Base-by-base conservation (phyloP, 2,888 invertebrate species). In the Lithophane semibrunnea region DNA sequence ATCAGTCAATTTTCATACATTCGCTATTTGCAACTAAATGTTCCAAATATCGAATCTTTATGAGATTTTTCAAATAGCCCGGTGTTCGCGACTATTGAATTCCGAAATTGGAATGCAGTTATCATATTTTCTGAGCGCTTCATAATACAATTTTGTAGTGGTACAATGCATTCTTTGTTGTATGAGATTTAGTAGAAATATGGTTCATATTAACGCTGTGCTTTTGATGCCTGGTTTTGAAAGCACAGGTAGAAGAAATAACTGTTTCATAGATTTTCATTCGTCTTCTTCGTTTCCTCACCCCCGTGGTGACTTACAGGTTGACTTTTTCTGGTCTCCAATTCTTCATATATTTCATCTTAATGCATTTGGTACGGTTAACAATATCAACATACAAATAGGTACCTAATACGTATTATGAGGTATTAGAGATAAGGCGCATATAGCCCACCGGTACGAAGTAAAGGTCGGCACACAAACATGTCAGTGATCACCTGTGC, bases 1-100 rank as follows among this genome's bases (percentile, higher is more conserved):
- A 90, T 90, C 89, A 86, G 86, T 87, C 84, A 82, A 88, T 89
- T 89, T 89, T 88, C 69, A 66, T 65, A 88, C 85, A 86, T 88
- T 85, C 86, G 78, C 72, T 87, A 82, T 89, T 82, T 86, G 79
- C 70, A 79, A 77, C 81, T 77, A 84, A 84, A 84, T 84, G 77
- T 71, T 75, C 73, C 74, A 84, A 84, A 84, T 84, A 81, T 64
- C 44, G 81, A 64, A 71, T 71, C 65, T 85, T 72, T 79, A 75
- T 79, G 84, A 83, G 70, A 84, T 84, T 87, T 88, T 88, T 80
- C 78, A 87, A 87, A 88, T 86, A 84, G 65, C 79, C 80, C 67
- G 71, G 75, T 80, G 70, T 84, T 84, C 70, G 73, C 74, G 73
- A 75, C 75, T 79, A 87, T 86, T 84, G 87, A 86, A 82, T 84